These are phyloP conservation scores for Setipinna tenuifilis DNA, from an alignment of 2,797 vertebrate genomes.

Conservation along the genomic window DNA sequence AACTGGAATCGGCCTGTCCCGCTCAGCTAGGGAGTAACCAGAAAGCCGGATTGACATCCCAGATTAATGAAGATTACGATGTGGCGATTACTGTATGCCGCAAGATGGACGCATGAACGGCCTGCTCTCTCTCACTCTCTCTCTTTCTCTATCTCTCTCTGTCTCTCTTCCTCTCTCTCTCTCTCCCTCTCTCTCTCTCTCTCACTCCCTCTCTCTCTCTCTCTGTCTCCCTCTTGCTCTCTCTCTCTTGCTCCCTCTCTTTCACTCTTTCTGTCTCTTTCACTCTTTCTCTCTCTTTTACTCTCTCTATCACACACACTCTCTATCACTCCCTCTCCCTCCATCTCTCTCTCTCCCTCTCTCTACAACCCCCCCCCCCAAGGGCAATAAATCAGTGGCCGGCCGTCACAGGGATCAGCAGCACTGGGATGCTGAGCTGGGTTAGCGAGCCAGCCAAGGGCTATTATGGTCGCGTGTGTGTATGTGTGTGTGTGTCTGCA, in stretches of 20 bases:
- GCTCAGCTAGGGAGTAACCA: slow-evolving; percentile 61
- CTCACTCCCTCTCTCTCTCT: too few relatives aligned
- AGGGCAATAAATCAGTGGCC: slow-evolving; percentile 71
- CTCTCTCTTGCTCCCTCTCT: too few relatives aligned
- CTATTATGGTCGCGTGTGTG: neutral
- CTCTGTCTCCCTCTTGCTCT: too few relatives aligned
- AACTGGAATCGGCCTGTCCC: slow-evolving; percentile 20
- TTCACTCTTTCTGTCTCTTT: neutral
- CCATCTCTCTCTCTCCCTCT: neutral
- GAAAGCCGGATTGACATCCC: slow-evolving; percentile 73
- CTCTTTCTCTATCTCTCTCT: too few relatives aligned
- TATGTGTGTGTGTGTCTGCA: neutral
- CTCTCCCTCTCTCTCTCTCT: slow-evolving; percentile 43
- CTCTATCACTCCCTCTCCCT: too few relatives aligned
- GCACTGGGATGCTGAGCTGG: slow-evolving; percentile 30
- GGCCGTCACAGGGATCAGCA: slow-evolving; percentile 44
- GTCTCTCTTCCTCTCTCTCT: too few relatives aligned
- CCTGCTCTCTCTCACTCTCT: slow-evolving; percentile 52
- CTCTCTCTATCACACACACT: too few relatives aligned
- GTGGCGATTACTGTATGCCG: slow-evolving; percentile 61
- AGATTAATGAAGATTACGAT: slow-evolving; percentile 79
- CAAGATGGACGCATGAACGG: slow-evolving; percentile 58
- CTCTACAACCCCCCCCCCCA: neutral
- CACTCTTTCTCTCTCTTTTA: slow-evolving; percentile 42
- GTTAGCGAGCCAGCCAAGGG: slow-evolving; percentile 24